A percentile compares a stretch with the other conserved stretches of the same genome.
These are phyloP conservation scores for Isurus oxyrinchus DNA, from an alignment of 2,113 vertebrate genomes.

Conservation along the genomic window DNA sequence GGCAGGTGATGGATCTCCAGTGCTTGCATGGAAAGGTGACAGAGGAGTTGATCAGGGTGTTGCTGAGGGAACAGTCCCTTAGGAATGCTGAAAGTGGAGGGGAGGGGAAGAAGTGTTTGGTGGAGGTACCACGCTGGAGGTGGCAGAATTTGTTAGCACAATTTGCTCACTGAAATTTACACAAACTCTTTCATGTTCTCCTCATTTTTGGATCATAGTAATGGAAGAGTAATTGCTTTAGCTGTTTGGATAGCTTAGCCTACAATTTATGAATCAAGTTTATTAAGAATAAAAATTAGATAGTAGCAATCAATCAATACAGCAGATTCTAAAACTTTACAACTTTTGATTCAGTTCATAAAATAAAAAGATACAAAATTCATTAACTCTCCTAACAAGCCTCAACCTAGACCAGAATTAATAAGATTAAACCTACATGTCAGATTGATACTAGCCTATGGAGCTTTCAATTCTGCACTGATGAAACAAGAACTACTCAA, in stretches of 20 bases:
- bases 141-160: neutral
- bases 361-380: neutral
- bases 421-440: neutral
- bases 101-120: neutral
- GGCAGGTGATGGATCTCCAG: neutral
- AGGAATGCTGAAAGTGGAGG: neutral
- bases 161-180: neutral
- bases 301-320: neutral
- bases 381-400: neutral
- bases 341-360: neutral
- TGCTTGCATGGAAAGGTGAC: neutral
- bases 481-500: neutral
- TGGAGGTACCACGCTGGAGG: neutral
- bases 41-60: too few relatives aligned
- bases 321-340: neutral
- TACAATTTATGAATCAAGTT: neutral
- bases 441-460: neutral
- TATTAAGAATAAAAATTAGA: neutral
- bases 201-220: neutral
- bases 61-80: too few relatives aligned
- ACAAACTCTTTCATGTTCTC: neutral
- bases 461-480: neutral
- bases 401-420: neutral
- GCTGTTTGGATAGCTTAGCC: neutral
- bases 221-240: neutral